These are phyloP conservation scores for Auanema freiburgensis DNA, from an alignment of 2,888 invertebrate species.

Conservation along the genomic window DNA sequence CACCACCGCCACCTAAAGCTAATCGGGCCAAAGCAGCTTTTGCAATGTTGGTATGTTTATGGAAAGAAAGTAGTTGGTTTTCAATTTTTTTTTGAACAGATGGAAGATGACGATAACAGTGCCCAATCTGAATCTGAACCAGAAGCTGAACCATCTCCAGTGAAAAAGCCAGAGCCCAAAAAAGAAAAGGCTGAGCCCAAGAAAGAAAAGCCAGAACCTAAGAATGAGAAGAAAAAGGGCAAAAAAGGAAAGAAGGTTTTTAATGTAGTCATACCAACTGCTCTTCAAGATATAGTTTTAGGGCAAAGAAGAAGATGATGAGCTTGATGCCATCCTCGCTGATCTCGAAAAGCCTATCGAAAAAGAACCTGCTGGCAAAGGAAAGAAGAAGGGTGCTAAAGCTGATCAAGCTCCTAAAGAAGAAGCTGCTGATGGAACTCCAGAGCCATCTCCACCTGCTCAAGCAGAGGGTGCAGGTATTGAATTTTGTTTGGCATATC, in stretches of 20 bases:
- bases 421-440: slow-evolving; percentile 13
- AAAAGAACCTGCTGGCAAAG: slow-evolving; percentile 24
- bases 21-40: slow-evolving; percentile 27
- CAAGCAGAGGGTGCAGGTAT: slow-evolving; percentile 16
- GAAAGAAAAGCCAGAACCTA: slow-evolving; percentile 9
- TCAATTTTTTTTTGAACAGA: slow-evolving; percentile 11
- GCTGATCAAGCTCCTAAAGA: slow-evolving; percentile 16
- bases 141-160: slow-evolving; percentile 19
- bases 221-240: slow-evolving; percentile 19
- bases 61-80: background rate
- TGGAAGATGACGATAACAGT: slow-evolving; percentile 28
- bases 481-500: slow-evolving; percentile 5
- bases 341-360: slow-evolving; percentile 31
- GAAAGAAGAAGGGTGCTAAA: slow-evolving; percentile 26
- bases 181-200: slow-evolving; percentile 21
- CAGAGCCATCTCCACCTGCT: slow-evolving; percentile 13
- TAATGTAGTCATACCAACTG: background rate
- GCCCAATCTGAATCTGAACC: slow-evolving; percentile 29
- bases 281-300: slow-evolving; percentile 8
- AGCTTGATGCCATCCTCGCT: slow-evolving; percentile 50
- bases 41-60: slow-evolving; percentile 25
- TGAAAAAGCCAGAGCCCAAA: slow-evolving; percentile 14
- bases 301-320: slow-evolving; percentile 47
- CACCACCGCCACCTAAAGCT: slow-evolving; percentile 25
- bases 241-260: slow-evolving; percentile 31